Evolutionary conservation across 2,113 vertebrate species (phyloP).

Genomic region (Nematolebias whitei): DNA sequence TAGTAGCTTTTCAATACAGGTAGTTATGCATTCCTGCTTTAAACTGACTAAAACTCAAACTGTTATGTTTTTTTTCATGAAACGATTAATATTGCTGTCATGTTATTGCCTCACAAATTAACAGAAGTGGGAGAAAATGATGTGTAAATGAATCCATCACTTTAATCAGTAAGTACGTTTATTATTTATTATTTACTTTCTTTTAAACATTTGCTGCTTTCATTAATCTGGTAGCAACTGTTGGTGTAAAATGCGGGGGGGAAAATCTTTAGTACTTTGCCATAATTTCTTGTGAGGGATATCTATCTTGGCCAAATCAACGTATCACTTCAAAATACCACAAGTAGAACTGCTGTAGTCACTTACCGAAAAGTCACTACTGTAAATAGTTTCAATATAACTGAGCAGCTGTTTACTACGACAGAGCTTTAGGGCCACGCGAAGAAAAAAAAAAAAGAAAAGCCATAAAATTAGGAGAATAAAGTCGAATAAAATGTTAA

Average conservation of each 20-base stretch:
- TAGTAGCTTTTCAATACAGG: conserved; percentile 22
- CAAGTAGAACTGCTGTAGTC: too few species aligned
- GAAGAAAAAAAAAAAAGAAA: too few species aligned
- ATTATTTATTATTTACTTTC: too few species aligned
- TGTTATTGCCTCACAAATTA: conserved; percentile 16
- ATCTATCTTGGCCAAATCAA: too few species aligned
- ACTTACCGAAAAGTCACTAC: too few species aligned
- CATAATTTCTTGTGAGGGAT: not conserved
- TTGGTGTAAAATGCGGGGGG: not conserved
- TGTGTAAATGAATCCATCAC: conserved; percentile 16
- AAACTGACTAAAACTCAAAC: conserved; percentile 16
- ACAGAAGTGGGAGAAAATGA: not conserved
- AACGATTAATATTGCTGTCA: conserved; percentile 5
- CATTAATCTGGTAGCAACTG: not conserved
- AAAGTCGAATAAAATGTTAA: too few species aligned
- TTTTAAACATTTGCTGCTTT: not conserved
- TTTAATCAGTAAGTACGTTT: conserved; percentile 15
- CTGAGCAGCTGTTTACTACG: too few species aligned
- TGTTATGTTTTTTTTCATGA: conserved; percentile 4
- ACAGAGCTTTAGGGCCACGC: too few species aligned
- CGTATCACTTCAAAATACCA: too few species aligned
- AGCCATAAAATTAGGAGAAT: too few species aligned
- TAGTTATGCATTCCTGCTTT: not conserved
- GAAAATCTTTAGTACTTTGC: not conserved
- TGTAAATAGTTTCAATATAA: too few species aligned